Conservation (phyloP, 2,797 vertebrate genomes). For the Spizella passerina region DNA sequence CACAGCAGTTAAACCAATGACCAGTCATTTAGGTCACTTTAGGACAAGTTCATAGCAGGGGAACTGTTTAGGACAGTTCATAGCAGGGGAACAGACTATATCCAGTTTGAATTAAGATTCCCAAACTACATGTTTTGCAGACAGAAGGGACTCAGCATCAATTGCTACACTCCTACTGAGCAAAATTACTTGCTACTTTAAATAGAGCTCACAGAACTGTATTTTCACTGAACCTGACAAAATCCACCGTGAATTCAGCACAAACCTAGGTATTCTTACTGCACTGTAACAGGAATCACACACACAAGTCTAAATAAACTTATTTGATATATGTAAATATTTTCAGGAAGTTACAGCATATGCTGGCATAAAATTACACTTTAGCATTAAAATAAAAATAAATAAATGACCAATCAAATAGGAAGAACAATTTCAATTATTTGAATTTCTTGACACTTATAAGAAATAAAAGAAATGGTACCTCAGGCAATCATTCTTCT, state of each 20-base stretch:
- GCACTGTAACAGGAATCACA: background rate
- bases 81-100: background rate
- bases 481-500: background rate
- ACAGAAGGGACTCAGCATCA: conserved; percentile 38
- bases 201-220: conserved; percentile 16
- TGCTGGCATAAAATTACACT: background rate
- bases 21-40: background rate
- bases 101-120: background rate
- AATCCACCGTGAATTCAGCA: background rate
- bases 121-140: background rate
- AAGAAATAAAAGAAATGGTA: background rate
- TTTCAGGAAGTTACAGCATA: background rate
- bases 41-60: no score
- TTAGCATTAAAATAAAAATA: background rate
- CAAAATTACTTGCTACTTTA: conserved; percentile 29
- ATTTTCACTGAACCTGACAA: background rate
- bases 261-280: background rate
- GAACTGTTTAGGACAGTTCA: background rate
- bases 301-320: background rate
- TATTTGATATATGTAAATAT: background rate
- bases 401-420: background rate
- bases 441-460: background rate
- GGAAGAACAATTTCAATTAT: background rate
- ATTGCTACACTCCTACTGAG: conserved; percentile 7
- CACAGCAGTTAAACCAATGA: background rate